Evolutionary conservation across 1,140 invertebrate species (phyloP).

Genomic region (Achroia grisella): DNA sequence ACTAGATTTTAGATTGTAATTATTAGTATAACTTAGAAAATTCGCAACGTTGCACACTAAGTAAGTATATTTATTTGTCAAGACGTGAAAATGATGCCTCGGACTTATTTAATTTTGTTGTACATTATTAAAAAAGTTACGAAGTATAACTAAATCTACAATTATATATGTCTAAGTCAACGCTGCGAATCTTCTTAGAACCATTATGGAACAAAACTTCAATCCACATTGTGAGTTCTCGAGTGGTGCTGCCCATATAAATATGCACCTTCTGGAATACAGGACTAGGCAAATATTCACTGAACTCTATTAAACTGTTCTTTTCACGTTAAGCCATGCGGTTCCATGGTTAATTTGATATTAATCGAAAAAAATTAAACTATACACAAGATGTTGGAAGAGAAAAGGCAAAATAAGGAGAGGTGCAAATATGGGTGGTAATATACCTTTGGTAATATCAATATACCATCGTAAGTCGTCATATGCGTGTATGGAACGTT

Average conservation of each 20-base stretch:
- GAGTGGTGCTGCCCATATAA: constrained; percentile 68
- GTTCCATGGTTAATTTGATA: constrained; percentile 49
- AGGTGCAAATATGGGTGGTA: constrained; percentile 60
- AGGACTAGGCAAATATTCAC: constrained; percentile 27
- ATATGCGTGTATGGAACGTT: constrained; percentile 27
- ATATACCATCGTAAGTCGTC: constrained; percentile 29
- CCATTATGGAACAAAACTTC: constrained; percentile 33
- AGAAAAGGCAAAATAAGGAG: constrained; percentile 64
- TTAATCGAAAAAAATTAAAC: constrained; percentile 33
- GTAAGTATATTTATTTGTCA: no score
- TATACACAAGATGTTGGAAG: constrained; percentile 21
- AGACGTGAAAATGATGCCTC: not conserved
- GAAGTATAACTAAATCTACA: not conserved
- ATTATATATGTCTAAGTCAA: not conserved
- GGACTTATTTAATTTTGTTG: no score
- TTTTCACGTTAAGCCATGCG: constrained; percentile 64
- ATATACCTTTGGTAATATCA: constrained; percentile 27
- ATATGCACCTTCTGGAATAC: constrained; percentile 33
- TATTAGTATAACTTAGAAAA: constrained; percentile 32
- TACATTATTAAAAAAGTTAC: constrained; percentile 4
- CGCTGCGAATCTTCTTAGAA: constrained; percentile 39
- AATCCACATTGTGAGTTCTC: constrained; percentile 63
- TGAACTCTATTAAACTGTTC: constrained; percentile 32
- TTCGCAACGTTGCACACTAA: constrained; percentile 24
- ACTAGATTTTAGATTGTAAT: constrained; percentile 37